Conservation (phyloP, 2,113 vertebrate species). For the Nematolebias whitei region DNA sequence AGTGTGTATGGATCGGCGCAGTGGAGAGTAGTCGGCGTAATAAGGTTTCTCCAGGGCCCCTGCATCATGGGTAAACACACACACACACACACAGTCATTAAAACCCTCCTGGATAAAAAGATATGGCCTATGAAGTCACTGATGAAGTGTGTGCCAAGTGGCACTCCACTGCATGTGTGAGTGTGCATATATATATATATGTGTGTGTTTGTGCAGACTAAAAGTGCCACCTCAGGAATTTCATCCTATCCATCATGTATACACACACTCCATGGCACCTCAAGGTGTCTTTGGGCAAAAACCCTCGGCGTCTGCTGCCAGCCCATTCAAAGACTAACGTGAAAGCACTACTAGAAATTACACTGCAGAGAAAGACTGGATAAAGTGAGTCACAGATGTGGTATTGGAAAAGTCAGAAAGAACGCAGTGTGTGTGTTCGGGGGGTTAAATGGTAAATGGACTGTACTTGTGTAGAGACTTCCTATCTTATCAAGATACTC, state of each 20-base stretch:
- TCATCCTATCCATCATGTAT: conserved; percentile 55
- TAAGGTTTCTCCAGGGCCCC: conserved; percentile 93
- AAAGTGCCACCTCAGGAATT: conserved; percentile 65
- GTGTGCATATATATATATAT: conserved; percentile 14
- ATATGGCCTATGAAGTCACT: conserved; percentile 62
- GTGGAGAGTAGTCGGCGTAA: conserved; percentile 89
- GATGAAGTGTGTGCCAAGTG: conserved; percentile 59
- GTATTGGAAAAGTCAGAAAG: neutral
- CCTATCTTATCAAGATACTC: too few species aligned
- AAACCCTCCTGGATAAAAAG: conserved; percentile 53
- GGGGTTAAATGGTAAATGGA: too few species aligned
- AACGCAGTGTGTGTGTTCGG: neutral
- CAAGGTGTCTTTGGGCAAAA: conserved; percentile 80
- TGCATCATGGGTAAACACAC: conserved; percentile 61
- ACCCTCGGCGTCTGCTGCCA: conserved; percentile 59
- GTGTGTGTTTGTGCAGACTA: conserved; percentile 42
- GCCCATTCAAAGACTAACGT: conserved; percentile 58
- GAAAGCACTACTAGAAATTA: conserved; percentile 68
- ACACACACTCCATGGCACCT: conserved; percentile 59
- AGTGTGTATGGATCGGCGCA: conserved; percentile 88
- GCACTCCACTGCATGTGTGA: conserved; percentile 20
- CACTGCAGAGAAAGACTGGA: conserved; percentile 46
- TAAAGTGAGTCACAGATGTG: conserved; percentile 19
- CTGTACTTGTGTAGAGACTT: too few species aligned
- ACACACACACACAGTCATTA: conserved; percentile 41